These are phyloP conservation scores for Drosophila mayaguana DNA, from an alignment of 2,888 invertebrate genomes.

Conservation along the genomic window DNA sequence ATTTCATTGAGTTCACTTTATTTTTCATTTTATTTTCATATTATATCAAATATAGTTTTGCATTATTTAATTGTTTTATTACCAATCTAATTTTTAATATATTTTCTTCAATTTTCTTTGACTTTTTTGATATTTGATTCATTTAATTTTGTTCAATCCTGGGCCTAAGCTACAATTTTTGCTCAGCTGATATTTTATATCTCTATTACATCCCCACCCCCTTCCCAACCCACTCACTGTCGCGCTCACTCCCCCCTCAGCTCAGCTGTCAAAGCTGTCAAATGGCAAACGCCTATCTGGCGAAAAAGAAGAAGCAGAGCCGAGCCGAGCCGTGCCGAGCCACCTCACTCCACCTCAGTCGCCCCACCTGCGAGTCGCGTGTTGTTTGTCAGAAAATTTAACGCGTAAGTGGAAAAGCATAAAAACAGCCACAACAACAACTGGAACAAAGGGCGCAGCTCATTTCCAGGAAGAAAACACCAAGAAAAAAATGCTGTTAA, in stretches of 20 bases:
- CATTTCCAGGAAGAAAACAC: conserved; percentile 40
- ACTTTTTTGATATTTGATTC: no score
- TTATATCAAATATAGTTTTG: no score
- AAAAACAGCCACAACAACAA: conserved; percentile 35
- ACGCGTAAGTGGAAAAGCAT: conserved; percentile 72
- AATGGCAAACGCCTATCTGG: conserved; percentile 51
- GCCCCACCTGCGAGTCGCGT: conserved; percentile 40
- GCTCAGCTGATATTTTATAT: neutral
- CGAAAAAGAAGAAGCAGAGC: neutral
- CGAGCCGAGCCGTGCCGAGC: neutral
- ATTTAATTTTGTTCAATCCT: neutral
- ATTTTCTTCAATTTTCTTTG: no score
- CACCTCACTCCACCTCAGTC: neutral
- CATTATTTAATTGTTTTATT: no score
- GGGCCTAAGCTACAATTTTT: neutral
- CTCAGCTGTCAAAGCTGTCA: conserved; percentile 51
- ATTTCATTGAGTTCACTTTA: no score
- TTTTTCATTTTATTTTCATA: no score
- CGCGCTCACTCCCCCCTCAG: neutral
- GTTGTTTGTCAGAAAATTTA: conserved; percentile 74
- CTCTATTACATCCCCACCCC: neutral
- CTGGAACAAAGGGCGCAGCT: conserved; percentile 25
- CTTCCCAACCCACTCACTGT: neutral
- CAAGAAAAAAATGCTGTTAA: conserved; percentile 58
- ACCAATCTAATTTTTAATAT: no score